Conservation (phyloP, 2,113 vertebrate species). For the Sturnus vulgaris region DNA sequence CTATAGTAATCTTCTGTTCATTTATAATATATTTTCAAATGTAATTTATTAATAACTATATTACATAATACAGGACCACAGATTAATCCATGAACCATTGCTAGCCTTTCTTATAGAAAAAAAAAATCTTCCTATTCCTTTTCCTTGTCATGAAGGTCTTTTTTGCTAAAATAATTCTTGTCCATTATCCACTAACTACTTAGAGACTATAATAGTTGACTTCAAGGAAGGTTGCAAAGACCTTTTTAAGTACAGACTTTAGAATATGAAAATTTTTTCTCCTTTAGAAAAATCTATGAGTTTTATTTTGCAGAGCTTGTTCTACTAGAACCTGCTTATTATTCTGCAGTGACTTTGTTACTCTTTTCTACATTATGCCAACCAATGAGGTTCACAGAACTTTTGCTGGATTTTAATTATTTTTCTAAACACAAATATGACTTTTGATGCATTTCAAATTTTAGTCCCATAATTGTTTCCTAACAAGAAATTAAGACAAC, state of each 20-base stretch:
- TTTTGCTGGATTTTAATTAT: not conserved
- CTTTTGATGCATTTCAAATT: not conserved
- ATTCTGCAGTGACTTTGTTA: not conserved
- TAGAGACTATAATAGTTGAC: not conserved
- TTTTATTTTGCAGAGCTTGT: not conserved
- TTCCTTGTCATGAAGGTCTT: not conserved
- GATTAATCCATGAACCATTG: not conserved
- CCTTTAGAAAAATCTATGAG: not conserved
- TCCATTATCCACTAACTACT: not conserved
- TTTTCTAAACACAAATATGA: not conserved
- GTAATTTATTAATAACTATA: slow-evolving; percentile 25
- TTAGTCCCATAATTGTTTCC: not conserved
- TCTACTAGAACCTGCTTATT: not conserved
- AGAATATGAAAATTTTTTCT: not conserved
- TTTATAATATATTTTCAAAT: slow-evolving; percentile 26
- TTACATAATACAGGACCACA: not conserved
- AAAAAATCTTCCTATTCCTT: not conserved
- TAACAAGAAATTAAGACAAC: not conserved
- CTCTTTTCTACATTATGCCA: not conserved
- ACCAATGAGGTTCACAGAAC: not conserved
- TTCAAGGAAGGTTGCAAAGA: not conserved
- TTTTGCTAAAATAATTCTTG: not conserved
- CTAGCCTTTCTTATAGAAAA: not conserved
- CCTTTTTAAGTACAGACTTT: not conserved
- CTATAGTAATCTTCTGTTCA: not conserved